Conservation (phyloP, 2,888 invertebrate species). For the Drosophila leonis region DNA sequence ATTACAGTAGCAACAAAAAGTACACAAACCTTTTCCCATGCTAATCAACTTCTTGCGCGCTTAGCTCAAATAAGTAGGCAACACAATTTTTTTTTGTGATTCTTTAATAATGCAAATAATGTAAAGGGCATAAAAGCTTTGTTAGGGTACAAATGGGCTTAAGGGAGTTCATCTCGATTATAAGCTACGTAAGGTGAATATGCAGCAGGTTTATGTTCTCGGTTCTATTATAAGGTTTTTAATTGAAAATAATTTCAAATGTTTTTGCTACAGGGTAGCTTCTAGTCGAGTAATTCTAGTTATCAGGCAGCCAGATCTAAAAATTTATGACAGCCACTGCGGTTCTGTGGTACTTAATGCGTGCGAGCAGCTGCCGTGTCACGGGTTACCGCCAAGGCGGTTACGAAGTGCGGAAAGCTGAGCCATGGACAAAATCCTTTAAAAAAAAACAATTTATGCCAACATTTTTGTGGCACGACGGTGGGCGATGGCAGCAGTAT, state of each 20-base stretch:
- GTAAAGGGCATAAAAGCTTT: constrained; percentile 1
- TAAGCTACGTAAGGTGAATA: neutral
- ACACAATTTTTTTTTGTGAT: constrained; percentile 18
- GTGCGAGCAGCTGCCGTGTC: constrained; percentile 75
- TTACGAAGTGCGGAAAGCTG: constrained; percentile 8
- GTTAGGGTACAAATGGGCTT: constrained; percentile 1
- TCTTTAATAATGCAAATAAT: constrained; percentile 26
- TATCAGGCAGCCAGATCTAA: constrained; percentile 45
- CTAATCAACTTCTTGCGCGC: constrained; percentile 71
- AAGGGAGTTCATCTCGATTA: neutral
- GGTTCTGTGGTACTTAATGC: constrained; percentile 67
- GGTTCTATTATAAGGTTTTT: neutral
- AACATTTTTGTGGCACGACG: constrained; percentile 44
- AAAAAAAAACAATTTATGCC: constrained; percentile 79
- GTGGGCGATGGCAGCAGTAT: constrained; percentile 10
- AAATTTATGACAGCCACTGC: constrained; percentile 73
- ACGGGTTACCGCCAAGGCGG: constrained; percentile 53
- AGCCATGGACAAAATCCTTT: constrained; percentile 78
- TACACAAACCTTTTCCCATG: constrained; percentile 60
- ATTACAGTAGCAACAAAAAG: constrained; percentile 61
- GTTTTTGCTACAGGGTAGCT: constrained; percentile 30
- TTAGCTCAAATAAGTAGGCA: constrained; percentile 62
- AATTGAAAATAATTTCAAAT: constrained; percentile 14
- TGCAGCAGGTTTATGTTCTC: neutral
- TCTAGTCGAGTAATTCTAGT: constrained; percentile 19